Percentiles rank a stretch among this genome's conserved stretches.
Evolutionary conservation across 2,113 vertebrate species (phyloP).

Genomic region (Paedocypris sp.): DNA sequence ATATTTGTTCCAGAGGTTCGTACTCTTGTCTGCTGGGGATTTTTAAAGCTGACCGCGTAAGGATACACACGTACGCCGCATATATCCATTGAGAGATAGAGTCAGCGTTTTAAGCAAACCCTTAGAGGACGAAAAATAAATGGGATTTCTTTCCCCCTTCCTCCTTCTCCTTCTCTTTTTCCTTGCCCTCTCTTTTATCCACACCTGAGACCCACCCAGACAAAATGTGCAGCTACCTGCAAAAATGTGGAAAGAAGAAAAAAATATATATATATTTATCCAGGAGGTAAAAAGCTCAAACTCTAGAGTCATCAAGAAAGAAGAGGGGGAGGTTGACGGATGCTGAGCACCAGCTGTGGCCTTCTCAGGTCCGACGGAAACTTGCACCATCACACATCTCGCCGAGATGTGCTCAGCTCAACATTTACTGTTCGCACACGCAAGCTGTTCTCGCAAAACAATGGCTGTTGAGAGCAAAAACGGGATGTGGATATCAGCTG

Average conservation of each 20-base stretch:
- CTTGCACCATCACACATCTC: constrained; percentile 22
- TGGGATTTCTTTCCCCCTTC: constrained; percentile 19
- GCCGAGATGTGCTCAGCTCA: constrained; percentile 12
- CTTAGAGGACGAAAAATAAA: constrained; percentile 49
- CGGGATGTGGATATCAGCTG: not conserved
- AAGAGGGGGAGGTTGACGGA: constrained; percentile 29
- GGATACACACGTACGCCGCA: constrained; percentile 37
- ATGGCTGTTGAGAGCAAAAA: not conserved
- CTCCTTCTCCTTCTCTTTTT: constrained; percentile 7
- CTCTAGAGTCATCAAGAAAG: constrained; percentile 61
- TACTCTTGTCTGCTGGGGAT: constrained; percentile 10
- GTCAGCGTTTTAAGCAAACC: constrained; percentile 55
- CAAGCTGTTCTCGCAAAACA: constrained; percentile 25
- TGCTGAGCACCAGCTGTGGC: constrained; percentile 43
- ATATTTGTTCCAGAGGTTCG: constrained; percentile 1
- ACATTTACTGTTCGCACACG: constrained; percentile 28
- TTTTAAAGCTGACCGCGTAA: constrained; percentile 40
- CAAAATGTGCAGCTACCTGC: constrained; percentile 59
- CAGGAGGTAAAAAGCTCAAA: constrained; percentile 50
- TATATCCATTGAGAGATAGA: constrained; percentile 25
- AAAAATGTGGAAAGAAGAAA: constrained; percentile 46
- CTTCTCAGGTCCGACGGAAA: constrained; percentile 7
- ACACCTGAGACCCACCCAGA: constrained; percentile 55
- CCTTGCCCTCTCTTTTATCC: constrained; percentile 36
- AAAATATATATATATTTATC: constrained; percentile 42